These are phyloP conservation scores for Fratercula arctica DNA, from an alignment of 2,797 vertebrate species.

Conservation along the genomic window DNA sequence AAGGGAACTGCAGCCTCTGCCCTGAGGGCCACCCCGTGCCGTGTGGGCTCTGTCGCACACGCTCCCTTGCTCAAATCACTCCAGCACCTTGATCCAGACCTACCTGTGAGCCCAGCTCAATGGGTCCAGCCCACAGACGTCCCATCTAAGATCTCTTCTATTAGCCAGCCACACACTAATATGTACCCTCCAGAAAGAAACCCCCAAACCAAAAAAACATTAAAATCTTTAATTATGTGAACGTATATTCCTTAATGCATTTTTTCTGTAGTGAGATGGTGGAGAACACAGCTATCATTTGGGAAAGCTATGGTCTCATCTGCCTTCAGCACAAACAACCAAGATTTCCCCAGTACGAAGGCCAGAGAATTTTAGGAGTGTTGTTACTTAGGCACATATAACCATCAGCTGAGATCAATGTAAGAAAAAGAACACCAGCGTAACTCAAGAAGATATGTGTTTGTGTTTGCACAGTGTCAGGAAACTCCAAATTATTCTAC, in stretches of 20 bases:
- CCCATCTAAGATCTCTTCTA: neutral
- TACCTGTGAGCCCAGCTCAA: neutral
- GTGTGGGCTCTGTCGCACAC: accelerated
- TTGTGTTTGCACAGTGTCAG: neutral
- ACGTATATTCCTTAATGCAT: neutral
- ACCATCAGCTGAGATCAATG: neutral
- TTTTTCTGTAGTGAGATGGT: neutral
- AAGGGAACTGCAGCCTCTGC: neutral
- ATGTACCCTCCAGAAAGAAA: neutral
- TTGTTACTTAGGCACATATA: neutral
- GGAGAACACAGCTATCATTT: neutral
- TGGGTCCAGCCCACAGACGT: neutral
- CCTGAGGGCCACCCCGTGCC: neutral
- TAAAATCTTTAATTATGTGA: neutral
- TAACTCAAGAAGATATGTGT: neutral
- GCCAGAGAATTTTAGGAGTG: neutral
- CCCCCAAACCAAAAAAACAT: neutral
- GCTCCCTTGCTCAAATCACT: neutral
- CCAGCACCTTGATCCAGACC: neutral
- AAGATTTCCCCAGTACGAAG: neutral
- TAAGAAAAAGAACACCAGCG: neutral
- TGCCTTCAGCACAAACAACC: neutral
- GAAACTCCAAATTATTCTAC: neutral
- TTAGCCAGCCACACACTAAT: neutral
- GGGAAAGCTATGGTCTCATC: neutral